Base-by-base conservation (phyloP, 2,797 vertebrate genomes). In the Bovichtus diacanthus region DNA sequence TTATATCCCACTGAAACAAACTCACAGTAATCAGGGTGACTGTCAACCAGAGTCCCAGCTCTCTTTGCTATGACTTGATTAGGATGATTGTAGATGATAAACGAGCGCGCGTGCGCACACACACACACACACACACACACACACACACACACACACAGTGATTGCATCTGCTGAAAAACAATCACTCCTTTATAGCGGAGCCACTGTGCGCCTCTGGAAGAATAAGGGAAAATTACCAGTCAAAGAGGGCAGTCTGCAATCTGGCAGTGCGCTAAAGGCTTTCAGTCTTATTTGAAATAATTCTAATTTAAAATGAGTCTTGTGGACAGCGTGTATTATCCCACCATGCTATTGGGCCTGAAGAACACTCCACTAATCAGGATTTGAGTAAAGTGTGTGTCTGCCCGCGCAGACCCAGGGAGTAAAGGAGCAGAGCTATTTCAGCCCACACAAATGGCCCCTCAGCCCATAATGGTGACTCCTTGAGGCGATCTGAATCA, bases 351-450 rank as follows among this genome's bases (percentile, higher is more conserved):
- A 58, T 83, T 84, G 79, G 74, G 84, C 75, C 81, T 86, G 61
- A 77, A 90, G 88, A 90, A 86, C 90, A 73, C 89, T 91, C 69
- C 74, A 90, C 81, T 90, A 92, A 94, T 94, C 92, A 93, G 85
- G 83, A 82, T 87, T 79, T 83, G 76, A 88, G 85, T 59, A 79
- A 78, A 86, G 90, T 84, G 76, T 58, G 47, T 79, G 74, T 71
- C 58, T 71, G 61, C 66, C 65, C 0, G 61, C 29, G 9, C 50
- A 67, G 70, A 81, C 76, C 59, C 34, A 23, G 34, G 54, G 66
- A 74, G 46, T 49, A 62, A 66, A 74, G 27, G 62, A 83, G 63
- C 43, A 36, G 46, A 47, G 47, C 61, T 68, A 61, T 84, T 84
- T 69, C 74, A 71, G 74, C 87, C 84, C 66, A 83, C 87, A 86